A percentile compares a stretch with the other conserved stretches of the same genome.
phyloP scores from a whole-genome alignment of 2,888 invertebrate species.

The Eupeodes luniger region DNA sequence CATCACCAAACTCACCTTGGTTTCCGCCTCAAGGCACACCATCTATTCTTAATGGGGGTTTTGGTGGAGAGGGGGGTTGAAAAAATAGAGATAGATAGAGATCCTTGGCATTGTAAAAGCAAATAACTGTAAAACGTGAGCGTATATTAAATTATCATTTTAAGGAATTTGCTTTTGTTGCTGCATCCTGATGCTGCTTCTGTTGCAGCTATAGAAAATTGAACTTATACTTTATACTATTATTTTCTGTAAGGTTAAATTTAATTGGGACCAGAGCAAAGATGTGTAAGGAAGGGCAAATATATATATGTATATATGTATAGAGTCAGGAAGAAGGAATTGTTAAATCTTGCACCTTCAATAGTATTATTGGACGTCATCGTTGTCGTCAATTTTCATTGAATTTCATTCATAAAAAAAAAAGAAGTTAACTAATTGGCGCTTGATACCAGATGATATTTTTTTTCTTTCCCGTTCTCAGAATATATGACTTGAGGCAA shows the following conservation, averaged over 20 bases:
- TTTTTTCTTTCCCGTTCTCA: not conserved
- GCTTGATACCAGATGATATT: constrained; percentile 35
- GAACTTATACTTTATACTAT: not conserved
- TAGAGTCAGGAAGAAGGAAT: not conserved
- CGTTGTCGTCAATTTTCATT: constrained; percentile 29
- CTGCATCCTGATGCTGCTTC: not conserved
- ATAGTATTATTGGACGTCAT: constrained; percentile 32
- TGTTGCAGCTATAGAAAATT: not conserved
- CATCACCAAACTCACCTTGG: not conserved
- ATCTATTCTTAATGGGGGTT: not conserved
- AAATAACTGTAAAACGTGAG: constrained; percentile 48
- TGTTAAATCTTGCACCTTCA: not conserved
- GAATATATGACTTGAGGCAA: not conserved
- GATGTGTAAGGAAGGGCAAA: constrained; percentile 18
- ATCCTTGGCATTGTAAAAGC: not conserved
- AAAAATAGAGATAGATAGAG: no score
- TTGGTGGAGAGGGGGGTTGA: no score
- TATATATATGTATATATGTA: not conserved
- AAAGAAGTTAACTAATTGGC: constrained; percentile 60
- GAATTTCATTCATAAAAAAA: constrained; percentile 59
- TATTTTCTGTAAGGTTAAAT: constrained; percentile 14
- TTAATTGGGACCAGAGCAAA: constrained; percentile 39
- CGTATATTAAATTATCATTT: constrained; percentile 30
- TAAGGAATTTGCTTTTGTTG: constrained; percentile 32
- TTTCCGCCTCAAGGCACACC: not conserved